Evolutionary conservation across 2,113 vertebrate genomes (phyloP), one percentile per base, ranked within the genome.

Genomic region (Leucosticte australis): DNA sequence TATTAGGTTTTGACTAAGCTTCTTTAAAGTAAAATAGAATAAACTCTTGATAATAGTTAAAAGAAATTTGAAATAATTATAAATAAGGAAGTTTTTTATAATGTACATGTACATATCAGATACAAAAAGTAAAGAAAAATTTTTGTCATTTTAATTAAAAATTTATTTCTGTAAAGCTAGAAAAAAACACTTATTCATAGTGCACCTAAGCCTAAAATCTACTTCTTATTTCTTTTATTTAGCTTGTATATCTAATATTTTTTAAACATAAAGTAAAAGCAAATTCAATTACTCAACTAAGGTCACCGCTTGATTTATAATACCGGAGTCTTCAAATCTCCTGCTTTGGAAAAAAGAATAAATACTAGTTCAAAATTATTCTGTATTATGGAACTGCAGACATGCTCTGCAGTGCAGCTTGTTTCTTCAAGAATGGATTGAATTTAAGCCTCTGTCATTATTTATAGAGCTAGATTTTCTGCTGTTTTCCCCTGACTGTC

Each of bases 381-480:
- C 27, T 87, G 11, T 90, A 18, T 26, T 92, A 86, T 70, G 82
- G 52, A 88, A 74, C n/a, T 60, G n/a, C n/a, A 85, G 37, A 63
- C 18, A 39, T 73, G 27, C 15, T 75, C 71, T 86, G 42, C 57
- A 67, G 37, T 90, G 71, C 50, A 81, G 59, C 55, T 83, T 77
- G 55, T 88, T 90, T 78, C 69, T 83, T 90, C 86, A 86, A 78
- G 52, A 75, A 81, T 7, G 26, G 42, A 67, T 26, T 77, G 39
- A 86, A 89, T 89, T 86, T 88, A 95, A 86, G 39, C 31, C 21
- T 77, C n/a, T 50, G 41, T 69, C 70, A 86, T 86, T 95, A 86
- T 80, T 92, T 94, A 67, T 59, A 80, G 39, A 93, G 33, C 23
- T 73, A 59, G 30, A 53, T 83, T 90, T 46, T 92, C 67, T 73